Conservation (phyloP, 2,888 invertebrate species). For the Macrosiphum euphorbiae region DNA sequence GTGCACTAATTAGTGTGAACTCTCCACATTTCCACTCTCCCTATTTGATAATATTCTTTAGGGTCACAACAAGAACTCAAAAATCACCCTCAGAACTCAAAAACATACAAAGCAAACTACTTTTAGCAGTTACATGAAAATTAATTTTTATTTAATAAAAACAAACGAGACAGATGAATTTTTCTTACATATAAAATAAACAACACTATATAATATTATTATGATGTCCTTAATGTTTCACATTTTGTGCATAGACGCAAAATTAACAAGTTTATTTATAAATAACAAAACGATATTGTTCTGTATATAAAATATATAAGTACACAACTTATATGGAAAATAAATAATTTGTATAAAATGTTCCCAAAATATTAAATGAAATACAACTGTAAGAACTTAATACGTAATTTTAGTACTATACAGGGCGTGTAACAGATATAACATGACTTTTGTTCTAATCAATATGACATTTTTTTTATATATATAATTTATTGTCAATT, state of each 20-base stretch:
- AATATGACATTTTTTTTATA: no score
- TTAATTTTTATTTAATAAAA: not conserved
- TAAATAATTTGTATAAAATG: not conserved
- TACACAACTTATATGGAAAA: not conserved
- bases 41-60: not conserved
- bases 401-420: not conserved
- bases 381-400: not conserved
- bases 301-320: not conserved
- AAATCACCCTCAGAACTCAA: not conserved
- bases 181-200: not conserved
- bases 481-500: no score
- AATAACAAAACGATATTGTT: not conserved
- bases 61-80: not conserved
- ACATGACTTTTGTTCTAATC: no score
- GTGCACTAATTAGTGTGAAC: constrained; percentile 50
- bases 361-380: not conserved
- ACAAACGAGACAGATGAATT: not conserved
- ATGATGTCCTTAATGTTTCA: not conserved
- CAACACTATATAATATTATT: not conserved
- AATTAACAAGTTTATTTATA: not conserved
- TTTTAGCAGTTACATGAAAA: not conserved
- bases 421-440: not conserved
- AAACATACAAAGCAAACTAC: not conserved
- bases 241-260: not conserved
- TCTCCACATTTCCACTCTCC: not conserved